Base-by-base conservation (phyloP, 1,140 invertebrate species). In the Melitaea cinxia region DNA sequence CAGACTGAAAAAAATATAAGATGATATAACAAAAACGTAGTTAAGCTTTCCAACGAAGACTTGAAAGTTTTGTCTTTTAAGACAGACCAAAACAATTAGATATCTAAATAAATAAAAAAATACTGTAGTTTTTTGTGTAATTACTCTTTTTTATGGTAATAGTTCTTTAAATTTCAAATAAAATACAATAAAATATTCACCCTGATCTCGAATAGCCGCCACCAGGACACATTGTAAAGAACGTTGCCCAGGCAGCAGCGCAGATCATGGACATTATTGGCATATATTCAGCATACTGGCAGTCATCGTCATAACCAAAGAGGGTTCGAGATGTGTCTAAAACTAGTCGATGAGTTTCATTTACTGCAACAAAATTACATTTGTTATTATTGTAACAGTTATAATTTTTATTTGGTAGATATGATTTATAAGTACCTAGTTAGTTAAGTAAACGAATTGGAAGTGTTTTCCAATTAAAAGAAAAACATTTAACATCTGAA, bases 141-240 rank as follows among this genome's bases (percentile, higher is more conserved):
- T n/a, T n/a, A n/a, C n/a, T n/a, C n/a, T n/a, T n/a, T n/a, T n/a
- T n/a, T n/a, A n/a, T n/a, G n/a, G n/a, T n/a, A n/a, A n/a, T n/a
- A n/a, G n/a, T n/a, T n/a, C n/a, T n/a, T 35, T 35, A 35, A 7
- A 35, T n/a, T 35, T 35, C 12, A 35, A 10, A 10, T 35, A 35
- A 26, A 26, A 26, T 4, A 4, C 24, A 4, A 26, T 26, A 26
- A 26, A 4, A 26, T 6, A 26, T 26, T 2, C 73, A 90, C 88
- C 88, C 88, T 23, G 82, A 75, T 70, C 85, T 75, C 0, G 75
- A 71, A 12, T 77, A 74, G 23, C 88, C 88, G 0, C 88, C 88
- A 4, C 82, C 77, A 0, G 86, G 79, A 45, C 88, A 91, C 83
- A 91, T 89, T 33, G 80, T 83, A 71, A 91, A 91, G 33, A 91